A percentile compares a stretch with the other conserved stretches of the same genome.
These are phyloP conservation scores for Lerema accius DNA, from an alignment of 1,140 invertebrate genomes.

Conservation along the genomic window DNA sequence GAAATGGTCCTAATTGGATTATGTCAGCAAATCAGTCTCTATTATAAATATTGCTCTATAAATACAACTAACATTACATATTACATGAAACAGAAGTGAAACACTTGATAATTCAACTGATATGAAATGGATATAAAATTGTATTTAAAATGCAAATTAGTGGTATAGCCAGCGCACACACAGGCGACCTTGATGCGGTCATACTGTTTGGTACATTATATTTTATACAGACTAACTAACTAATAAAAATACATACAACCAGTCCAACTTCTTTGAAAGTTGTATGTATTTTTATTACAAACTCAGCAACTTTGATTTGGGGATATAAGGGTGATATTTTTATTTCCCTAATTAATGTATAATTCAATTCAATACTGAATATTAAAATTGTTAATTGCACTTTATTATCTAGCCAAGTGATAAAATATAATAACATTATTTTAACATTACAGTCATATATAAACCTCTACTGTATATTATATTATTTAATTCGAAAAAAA, in stretches of 20 bases:
- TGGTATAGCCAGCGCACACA: conserved; percentile 5
- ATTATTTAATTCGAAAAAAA: too few species aligned
- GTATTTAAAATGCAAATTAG: conserved; percentile 16
- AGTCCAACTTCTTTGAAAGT: conserved; percentile 12
- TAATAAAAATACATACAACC: conserved; percentile 11
- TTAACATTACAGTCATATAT: too few species aligned
- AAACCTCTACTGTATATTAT: too few species aligned
- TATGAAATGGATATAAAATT: conserved; percentile 7
- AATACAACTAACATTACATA: too few species aligned
- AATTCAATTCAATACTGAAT: background rate
- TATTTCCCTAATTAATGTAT: too few species aligned
- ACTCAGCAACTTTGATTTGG: background rate
- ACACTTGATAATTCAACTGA: background rate
- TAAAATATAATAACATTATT: too few species aligned
- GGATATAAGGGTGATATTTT: background rate
- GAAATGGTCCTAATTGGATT: too few species aligned
- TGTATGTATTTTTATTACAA: conserved; percentile 1
- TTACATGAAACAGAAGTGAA: background rate
- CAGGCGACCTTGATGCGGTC: conserved; percentile 23
- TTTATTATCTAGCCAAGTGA: too few species aligned
- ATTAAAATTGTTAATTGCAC: too few species aligned
- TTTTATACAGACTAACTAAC: conserved; percentile 1
- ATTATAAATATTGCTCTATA: too few species aligned
- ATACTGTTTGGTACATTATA: conserved; percentile 16
- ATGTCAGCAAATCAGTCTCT: too few species aligned